Conservation (phyloP, 2,797 vertebrate genomes). For the Sebastes iracundus region DNA sequence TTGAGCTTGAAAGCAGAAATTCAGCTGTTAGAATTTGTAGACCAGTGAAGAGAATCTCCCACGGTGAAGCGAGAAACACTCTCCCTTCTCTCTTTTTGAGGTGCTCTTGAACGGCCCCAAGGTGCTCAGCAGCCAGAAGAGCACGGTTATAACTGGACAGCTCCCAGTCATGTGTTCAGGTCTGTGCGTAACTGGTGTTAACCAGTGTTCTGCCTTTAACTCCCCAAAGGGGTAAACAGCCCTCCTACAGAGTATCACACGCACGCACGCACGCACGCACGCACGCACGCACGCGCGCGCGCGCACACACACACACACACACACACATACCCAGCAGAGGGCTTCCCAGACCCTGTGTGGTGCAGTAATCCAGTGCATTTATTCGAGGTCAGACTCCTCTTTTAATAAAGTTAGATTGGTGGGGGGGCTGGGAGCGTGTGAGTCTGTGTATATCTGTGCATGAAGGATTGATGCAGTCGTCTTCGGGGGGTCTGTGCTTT, state of each 20-base stretch:
- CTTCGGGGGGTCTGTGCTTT: background rate
- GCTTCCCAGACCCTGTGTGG: conserved; percentile 74
- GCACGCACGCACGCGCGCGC: background rate
- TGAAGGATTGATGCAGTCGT: background rate
- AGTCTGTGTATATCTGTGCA: background rate
- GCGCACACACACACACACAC: background rate
- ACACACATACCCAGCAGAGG: conserved; percentile 13
- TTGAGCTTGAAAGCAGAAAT: conserved; percentile 27
- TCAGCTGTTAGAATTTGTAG: conserved; percentile 6
- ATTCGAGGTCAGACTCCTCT: conserved; percentile 60
- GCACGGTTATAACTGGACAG: background rate
- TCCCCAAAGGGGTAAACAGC: conserved; percentile 50
- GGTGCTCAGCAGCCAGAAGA: background rate
- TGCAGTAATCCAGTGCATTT: conserved; percentile 63
- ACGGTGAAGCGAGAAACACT: background rate
- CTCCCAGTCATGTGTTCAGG: conserved; percentile 19
- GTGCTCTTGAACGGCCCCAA: background rate
- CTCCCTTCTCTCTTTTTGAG: background rate
- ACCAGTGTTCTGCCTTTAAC: conserved; percentile 39
- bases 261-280: background rate
- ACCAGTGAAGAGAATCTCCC: background rate
- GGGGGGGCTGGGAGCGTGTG: background rate
- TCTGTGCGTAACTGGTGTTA: conserved; percentile 23
- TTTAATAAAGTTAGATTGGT: conserved; percentile 71
- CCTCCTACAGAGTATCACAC: conserved; percentile 51